Conservation (phyloP, 2,797 vertebrate species). For the Sebastes nivosus region DNA sequence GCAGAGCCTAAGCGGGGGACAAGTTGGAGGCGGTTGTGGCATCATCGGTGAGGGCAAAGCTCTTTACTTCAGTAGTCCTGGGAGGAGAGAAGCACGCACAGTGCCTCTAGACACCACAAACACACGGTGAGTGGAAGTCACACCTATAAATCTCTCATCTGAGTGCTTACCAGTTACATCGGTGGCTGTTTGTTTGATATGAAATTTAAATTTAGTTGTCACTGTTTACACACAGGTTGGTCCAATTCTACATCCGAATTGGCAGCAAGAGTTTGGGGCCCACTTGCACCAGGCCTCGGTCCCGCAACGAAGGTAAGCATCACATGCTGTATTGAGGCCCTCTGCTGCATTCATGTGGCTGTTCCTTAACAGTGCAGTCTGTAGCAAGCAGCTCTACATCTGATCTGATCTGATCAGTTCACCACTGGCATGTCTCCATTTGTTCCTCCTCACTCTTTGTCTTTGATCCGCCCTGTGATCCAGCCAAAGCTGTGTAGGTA, state of each 20-base stretch:
- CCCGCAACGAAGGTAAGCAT: conserved; percentile 94
- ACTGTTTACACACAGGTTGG: conserved; percentile 79
- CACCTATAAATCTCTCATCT: background rate
- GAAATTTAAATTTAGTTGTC: background rate
- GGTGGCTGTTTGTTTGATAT: background rate
- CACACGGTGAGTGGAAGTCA: conserved; percentile 84
- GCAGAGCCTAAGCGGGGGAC: conserved; percentile 93
- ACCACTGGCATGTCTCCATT: conserved; percentile 4
- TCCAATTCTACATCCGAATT: conserved; percentile 97
- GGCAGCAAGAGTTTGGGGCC: conserved; percentile 93
- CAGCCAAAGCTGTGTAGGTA: background rate
- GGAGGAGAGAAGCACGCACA: conserved; percentile 92
- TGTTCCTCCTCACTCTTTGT: conserved; percentile 1
- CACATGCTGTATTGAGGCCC: conserved; percentile 4
- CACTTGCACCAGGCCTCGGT: conserved; percentile 90
- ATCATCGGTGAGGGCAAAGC: conserved; percentile 92
- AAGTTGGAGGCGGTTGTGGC: conserved; percentile 92
- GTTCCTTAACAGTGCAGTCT: conserved; percentile 21
- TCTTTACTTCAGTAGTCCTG: conserved; percentile 93
- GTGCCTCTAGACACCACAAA: conserved; percentile 93
- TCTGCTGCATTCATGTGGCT: conserved; percentile 58
- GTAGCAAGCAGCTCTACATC: background rate
- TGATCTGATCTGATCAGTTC: conserved; percentile 1
- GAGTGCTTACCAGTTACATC: background rate
- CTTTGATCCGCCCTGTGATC: conserved; percentile 22